Evolutionary conservation across 2,113 vertebrate species (phyloP).

Genomic region (Tonatia bakeri): DNA sequence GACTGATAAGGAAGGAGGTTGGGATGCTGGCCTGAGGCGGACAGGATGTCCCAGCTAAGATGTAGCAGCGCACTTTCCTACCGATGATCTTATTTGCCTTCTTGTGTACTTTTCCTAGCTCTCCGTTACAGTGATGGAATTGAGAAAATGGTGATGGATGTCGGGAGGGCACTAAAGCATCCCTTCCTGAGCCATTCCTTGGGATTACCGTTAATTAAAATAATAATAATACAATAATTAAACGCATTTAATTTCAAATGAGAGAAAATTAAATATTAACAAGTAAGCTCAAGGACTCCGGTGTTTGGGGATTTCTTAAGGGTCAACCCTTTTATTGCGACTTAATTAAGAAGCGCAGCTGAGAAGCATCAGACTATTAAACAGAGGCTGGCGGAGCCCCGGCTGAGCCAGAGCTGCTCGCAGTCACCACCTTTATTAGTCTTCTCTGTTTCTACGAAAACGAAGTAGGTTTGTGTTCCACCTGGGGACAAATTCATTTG

Average conservation of each 20-base stretch:
- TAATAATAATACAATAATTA: not conserved
- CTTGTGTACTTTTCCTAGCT: not conserved
- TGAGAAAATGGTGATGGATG: rapidly evolving
- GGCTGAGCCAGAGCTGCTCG: not conserved
- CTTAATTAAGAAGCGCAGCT: conserved; percentile 52
- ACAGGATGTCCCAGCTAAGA: not conserved
- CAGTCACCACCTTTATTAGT: not conserved
- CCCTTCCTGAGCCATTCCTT: not conserved
- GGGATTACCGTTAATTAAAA: not conserved
- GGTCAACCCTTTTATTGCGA: not conserved
- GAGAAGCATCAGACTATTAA: not conserved
- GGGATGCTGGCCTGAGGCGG: not conserved
- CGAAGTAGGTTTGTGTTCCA: conserved; percentile 30
- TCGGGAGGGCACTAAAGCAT: rapidly evolving
- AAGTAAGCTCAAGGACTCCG: conserved; percentile 5
- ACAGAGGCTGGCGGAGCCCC: not conserved
- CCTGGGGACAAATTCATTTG: conserved; percentile 48
- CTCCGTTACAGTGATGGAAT: rapidly evolving
- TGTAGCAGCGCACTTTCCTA: not conserved
- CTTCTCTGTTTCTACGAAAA: not conserved
- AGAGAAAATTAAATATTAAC: conserved; percentile 39
- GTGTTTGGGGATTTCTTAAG: conserved; percentile 35
- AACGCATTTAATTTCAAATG: not conserved
- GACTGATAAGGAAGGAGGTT: not conserved
- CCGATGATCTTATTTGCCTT: not conserved